Conservation (phyloP, 2,797 vertebrate species). For the Hozukius guyotensis region DNA sequence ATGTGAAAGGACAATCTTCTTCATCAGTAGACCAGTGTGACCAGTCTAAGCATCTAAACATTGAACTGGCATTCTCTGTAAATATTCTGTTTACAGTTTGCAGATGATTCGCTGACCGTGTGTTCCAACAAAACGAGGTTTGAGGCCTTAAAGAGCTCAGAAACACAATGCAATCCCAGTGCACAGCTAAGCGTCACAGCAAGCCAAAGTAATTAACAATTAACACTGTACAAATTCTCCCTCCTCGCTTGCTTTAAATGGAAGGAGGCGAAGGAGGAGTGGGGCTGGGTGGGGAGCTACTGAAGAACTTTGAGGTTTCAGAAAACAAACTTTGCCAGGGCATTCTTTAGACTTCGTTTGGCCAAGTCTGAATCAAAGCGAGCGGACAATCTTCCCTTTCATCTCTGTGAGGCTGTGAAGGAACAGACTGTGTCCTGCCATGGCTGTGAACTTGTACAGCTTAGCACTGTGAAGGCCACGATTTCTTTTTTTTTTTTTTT, state of each 20-base stretch:
- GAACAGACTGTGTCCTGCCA: slow-evolving; percentile 79
- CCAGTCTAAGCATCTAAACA: background rate
- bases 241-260: slow-evolving; percentile 46
- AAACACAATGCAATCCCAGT: slow-evolving; percentile 37
- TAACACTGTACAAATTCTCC: slow-evolving; percentile 60
- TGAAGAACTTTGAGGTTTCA: slow-evolving; percentile 67
- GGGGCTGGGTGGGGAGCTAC: background rate
- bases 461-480: slow-evolving; percentile 76
- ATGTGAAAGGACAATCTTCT: background rate
- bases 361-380: slow-evolving; percentile 74
- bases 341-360: slow-evolving; percentile 70
- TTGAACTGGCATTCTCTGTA: background rate
- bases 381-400: slow-evolving; percentile 78
- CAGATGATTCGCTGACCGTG: no score
- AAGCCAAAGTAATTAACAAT: slow-evolving; percentile 72
- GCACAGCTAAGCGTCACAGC: slow-evolving; percentile 56
- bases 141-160: slow-evolving; percentile 41
- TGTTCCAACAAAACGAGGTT: slow-evolving; percentile 47
- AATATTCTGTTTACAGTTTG: slow-evolving; percentile 18
- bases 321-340: slow-evolving; percentile 70
- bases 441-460: slow-evolving; percentile 79
- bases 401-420: slow-evolving; percentile 73
- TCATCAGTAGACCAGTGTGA: background rate
- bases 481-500: slow-evolving; percentile 52
- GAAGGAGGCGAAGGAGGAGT: slow-evolving; percentile 38